phyloP scores from a whole-genome alignment of 2,797 vertebrate genomes.

The Gymnoscopelus microlampas region DNA sequence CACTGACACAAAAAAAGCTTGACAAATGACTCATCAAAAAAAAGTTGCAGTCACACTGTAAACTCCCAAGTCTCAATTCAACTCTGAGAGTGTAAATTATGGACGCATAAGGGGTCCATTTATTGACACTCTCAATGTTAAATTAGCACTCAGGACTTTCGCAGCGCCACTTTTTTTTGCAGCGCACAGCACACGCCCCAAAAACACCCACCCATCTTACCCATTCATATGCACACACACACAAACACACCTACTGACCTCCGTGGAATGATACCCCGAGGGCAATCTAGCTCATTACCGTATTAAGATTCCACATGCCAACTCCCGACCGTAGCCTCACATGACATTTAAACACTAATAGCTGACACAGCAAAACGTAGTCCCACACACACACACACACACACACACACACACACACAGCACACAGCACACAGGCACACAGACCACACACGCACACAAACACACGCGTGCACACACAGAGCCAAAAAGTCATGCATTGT shows the following conservation, averaged over 20 bases:
- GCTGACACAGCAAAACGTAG: not conserved
- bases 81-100: too few species aligned
- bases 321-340: not conserved
- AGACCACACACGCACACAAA: conserved; percentile 5
- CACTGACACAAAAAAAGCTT: conserved; percentile 14
- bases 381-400: not conserved
- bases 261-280: conserved; percentile 14
- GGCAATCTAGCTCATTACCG: not conserved
- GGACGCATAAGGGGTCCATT: too few species aligned
- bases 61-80: too few species aligned
- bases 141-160: not conserved
- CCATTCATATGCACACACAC: conserved; percentile 6
- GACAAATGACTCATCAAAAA: not conserved
- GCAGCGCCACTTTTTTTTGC: too few species aligned
- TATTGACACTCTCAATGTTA: not conserved
- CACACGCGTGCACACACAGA: not conserved
- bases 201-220: not conserved
- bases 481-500: not conserved
- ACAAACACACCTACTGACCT: not conserved
- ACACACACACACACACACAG: conserved; percentile 1
- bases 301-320: not conserved
- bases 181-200: too few species aligned
- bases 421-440: conserved; percentile 6
- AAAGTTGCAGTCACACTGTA: too few species aligned
- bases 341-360: not conserved